Conservation (phyloP, 1,140 invertebrate species). For the Pogonomyrmex californicus region DNA sequence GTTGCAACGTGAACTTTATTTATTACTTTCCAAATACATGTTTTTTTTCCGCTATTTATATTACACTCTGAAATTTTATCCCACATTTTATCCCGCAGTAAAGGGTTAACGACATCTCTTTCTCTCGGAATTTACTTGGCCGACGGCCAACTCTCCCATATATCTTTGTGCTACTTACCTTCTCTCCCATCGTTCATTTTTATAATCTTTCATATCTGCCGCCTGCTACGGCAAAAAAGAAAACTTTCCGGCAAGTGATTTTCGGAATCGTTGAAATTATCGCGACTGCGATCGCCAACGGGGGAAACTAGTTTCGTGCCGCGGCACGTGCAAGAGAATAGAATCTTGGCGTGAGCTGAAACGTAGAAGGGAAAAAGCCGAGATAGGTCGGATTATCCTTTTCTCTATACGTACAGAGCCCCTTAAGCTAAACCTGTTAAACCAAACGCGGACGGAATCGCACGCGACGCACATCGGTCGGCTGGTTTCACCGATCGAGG, state of each 20-base stretch:
- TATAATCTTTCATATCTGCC: conserved; percentile 45
- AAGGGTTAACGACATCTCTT: conserved; percentile 39
- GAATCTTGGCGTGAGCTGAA: conserved; percentile 50
- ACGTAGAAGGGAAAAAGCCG: conserved; percentile 21
- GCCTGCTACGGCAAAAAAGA: neutral
- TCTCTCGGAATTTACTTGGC: conserved; percentile 41
- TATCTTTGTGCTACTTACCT: conserved; percentile 1
- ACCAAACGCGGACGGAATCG: neutral
- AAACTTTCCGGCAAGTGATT: conserved; percentile 50
- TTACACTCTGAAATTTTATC: neutral
- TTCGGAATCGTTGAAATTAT: conserved; percentile 37
- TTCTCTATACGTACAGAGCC: neutral
- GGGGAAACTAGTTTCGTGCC: conserved; percentile 39
- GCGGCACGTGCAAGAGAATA: conserved; percentile 34
- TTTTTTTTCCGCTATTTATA: conserved; percentile 8
- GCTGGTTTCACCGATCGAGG: neutral
- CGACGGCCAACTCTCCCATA: conserved; percentile 23
- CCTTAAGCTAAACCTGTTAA: conserved; percentile 11
- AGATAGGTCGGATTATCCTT: conserved; percentile 41
- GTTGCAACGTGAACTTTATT: neutral
- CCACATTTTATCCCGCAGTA: neutral
- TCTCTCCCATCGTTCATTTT: neutral
- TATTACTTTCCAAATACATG: neutral
- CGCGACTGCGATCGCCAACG: conserved; percentile 21
- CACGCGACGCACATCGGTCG: conserved; percentile 17